phyloP scores from a whole-genome alignment of 1,140 invertebrate genomes.

The Augochlora pura region DNA sequence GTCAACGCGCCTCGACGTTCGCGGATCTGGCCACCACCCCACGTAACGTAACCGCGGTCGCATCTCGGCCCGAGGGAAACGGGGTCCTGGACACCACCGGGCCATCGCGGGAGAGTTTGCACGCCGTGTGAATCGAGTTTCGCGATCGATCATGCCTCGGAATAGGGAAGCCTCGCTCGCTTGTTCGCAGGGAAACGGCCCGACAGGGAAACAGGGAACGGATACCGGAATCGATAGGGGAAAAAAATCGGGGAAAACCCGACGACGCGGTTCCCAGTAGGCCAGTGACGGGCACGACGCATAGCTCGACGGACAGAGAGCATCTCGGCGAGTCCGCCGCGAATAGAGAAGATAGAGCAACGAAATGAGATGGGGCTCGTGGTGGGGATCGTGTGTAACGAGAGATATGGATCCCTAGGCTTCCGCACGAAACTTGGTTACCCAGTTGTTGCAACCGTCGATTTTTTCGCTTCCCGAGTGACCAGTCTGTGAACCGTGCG shows the following conservation, averaged over 20 bases:
- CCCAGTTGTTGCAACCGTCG: not conserved
- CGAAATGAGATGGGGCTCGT: slow-evolving; percentile 9
- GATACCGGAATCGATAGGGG: slow-evolving; percentile 18
- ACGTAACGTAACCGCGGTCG: not conserved
- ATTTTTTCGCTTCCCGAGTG: not conserved
- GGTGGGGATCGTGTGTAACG: slow-evolving; percentile 33
- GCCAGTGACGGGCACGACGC: no score
- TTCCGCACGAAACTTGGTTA: slow-evolving; percentile 18
- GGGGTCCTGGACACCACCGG: not conserved
- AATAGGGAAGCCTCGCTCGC: not conserved
- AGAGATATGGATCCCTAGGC: slow-evolving; percentile 35
- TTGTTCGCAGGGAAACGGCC: not conserved
- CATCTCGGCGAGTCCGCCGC: not conserved
- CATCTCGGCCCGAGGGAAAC: not conserved
- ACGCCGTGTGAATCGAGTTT: not conserved
- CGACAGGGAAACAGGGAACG: no score
- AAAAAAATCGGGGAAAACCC: not conserved
- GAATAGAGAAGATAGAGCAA: not conserved
- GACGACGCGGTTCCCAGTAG: no score
- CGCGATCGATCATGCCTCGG: not conserved
- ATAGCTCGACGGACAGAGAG: not conserved
- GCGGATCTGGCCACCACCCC: slow-evolving; percentile 14
- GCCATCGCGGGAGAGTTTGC: not conserved
- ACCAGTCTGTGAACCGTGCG: not conserved
- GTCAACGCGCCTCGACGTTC: not conserved